phyloP scores from a whole-genome alignment of 1,140 invertebrate genomes.

The Oryzaephilus surinamensis region DNA sequence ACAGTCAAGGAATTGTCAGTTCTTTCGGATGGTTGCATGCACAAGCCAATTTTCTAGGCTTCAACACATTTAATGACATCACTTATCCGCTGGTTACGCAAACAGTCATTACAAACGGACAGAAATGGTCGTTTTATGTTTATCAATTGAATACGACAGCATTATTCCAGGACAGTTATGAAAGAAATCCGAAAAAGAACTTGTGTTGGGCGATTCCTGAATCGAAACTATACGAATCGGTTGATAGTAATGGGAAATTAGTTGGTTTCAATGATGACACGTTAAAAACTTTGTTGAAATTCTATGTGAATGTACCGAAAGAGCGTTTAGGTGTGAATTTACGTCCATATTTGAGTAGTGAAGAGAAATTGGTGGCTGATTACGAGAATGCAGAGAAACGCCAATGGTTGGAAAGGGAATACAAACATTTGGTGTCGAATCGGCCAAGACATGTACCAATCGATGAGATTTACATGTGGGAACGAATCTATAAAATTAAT shows the following conservation, averaged over 20 bases:
- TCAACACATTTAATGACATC: constrained; percentile 74
- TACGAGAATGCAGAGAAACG: constrained; percentile 54
- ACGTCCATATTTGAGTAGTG: constrained; percentile 58
- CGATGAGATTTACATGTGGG: constrained; percentile 65
- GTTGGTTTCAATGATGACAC: constrained; percentile 73
- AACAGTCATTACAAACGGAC: constrained; percentile 74
- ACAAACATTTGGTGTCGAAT: constrained; percentile 56
- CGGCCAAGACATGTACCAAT: constrained; percentile 45
- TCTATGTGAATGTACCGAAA: constrained; percentile 60
- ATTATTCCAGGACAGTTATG: constrained; percentile 47
- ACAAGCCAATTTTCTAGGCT: constrained; percentile 74
- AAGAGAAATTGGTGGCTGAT: constrained; percentile 50
- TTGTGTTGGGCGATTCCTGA: constrained; percentile 68
- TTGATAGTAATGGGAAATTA: constrained; percentile 61
- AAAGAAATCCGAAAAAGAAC: constrained; percentile 61
- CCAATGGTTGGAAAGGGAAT: constrained; percentile 54
- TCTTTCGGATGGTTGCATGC: constrained; percentile 70
- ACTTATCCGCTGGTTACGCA: constrained; percentile 82
- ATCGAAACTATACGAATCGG: constrained; percentile 61
- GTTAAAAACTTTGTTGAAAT: constrained; percentile 59
- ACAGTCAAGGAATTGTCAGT: constrained; percentile 59
- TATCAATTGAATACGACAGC: constrained; percentile 84
- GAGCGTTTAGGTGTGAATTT: constrained; percentile 51
- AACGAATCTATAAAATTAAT: constrained; percentile 63
- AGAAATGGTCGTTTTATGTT: constrained; percentile 67